Percentiles rank a stretch among this genome's conserved stretches.
Evolutionary conservation across 2,113 vertebrate genomes (phyloP).

Genomic region (Macaca nemestrina): DNA sequence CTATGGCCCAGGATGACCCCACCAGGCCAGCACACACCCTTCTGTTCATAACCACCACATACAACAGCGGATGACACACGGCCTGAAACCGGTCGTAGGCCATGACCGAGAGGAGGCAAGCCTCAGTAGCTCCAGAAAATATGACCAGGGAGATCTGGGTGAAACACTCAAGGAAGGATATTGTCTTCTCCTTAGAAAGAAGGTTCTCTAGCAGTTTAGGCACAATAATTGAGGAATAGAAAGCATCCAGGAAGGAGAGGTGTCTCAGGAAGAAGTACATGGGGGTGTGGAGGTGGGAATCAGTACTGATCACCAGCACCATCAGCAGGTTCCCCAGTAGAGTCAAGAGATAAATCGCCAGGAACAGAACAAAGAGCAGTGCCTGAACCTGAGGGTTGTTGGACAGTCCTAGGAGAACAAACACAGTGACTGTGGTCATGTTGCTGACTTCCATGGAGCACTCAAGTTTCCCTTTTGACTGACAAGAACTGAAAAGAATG

Average conservation of each 20-base stretch:
- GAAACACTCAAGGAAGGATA: slow-evolving; percentile 56
- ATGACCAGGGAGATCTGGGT: slow-evolving; percentile 59
- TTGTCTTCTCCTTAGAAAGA: slow-evolving; percentile 35
- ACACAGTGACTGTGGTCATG: slow-evolving; percentile 4
- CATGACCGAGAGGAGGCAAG: slow-evolving; percentile 74
- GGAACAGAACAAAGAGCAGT: slow-evolving; percentile 39
- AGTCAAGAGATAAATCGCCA: slow-evolving; percentile 51
- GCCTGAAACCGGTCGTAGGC: slow-evolving; percentile 71
- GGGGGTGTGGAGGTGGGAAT: slow-evolving; percentile 16
- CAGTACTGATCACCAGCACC: not conserved
- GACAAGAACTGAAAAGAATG: not conserved
- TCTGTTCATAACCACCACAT: slow-evolving; percentile 61
- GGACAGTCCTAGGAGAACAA: slow-evolving; percentile 47
- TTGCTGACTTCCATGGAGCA: slow-evolving; percentile 36
- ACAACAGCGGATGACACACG: slow-evolving; percentile 69
- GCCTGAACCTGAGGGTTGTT: not conserved
- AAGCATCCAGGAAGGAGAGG: slow-evolving; percentile 74
- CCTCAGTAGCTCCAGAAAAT: slow-evolving; percentile 55
- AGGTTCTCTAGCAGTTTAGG: slow-evolving; percentile 63
- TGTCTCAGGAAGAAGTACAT: slow-evolving; percentile 78
- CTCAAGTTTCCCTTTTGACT: not conserved
- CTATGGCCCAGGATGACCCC: not conserved
- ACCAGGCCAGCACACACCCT: slow-evolving; percentile 21
- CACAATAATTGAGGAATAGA: slow-evolving; percentile 58
- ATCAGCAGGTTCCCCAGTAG: slow-evolving; percentile 66